Conservation (phyloP, 2,888 invertebrate species). For the Stictocephala bisonia region DNA sequence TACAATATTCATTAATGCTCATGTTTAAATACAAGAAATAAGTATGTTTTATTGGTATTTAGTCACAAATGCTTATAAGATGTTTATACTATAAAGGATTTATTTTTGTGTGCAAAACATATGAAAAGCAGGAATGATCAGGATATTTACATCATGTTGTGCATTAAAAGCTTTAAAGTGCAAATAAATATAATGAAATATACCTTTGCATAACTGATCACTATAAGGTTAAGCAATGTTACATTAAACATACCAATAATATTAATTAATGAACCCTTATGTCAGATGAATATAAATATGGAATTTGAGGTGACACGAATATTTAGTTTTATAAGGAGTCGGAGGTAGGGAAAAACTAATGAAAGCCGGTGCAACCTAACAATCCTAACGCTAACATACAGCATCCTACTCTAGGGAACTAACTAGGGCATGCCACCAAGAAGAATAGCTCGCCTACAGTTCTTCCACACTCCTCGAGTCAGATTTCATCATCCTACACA, state of each 20-base stretch:
- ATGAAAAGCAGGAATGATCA: slow-evolving; percentile 44
- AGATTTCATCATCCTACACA: too few species aligned
- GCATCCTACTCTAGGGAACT: slow-evolving; percentile 32
- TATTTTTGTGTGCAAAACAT: slow-evolving; percentile 36
- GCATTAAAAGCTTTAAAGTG: slow-evolving; percentile 30
- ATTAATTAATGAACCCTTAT: neutral
- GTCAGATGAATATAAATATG: slow-evolving; percentile 6
- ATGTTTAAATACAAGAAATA: neutral
- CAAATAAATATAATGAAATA: slow-evolving; percentile 14
- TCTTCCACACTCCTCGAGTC: neutral
- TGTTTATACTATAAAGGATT: too few species aligned
- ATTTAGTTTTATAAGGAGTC: too few species aligned
- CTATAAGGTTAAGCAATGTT: neutral
- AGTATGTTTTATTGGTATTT: too few species aligned
- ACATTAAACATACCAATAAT: slow-evolving; percentile 18
- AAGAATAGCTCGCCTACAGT: slow-evolving; percentile 65
- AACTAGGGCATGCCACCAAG: slow-evolving; percentile 78
- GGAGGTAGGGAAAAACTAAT: neutral
- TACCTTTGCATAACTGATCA: neutral
- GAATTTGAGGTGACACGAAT: neutral
- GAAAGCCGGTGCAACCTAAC: slow-evolving; percentile 42
- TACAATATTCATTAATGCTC: neutral
- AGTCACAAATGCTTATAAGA: too few species aligned
- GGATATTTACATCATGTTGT: slow-evolving; percentile 30
- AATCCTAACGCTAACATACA: slow-evolving; percentile 41